Evolutionary conservation across 2,113 vertebrate species (phyloP).

Genomic region (Myrmecophaga tridactyla): DNA sequence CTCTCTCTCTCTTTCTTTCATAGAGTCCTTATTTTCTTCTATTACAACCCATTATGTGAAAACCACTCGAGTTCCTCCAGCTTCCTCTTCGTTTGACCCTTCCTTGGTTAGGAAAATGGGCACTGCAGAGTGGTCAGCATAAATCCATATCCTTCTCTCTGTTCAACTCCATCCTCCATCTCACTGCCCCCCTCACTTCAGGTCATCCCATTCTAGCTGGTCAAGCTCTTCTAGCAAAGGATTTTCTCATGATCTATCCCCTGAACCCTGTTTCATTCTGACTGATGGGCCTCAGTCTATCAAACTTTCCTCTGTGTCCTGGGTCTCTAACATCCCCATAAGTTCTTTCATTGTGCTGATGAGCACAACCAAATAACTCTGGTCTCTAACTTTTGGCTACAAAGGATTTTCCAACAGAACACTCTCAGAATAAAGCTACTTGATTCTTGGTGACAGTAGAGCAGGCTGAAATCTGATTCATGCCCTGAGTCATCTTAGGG

Average conservation of each 20-base stretch:
- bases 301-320: background rate
- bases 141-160: background rate
- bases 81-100: background rate
- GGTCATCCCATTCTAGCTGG: background rate
- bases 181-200: background rate
- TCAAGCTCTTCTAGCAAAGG: background rate
- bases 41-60: background rate
- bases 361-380: background rate
- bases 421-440: background rate
- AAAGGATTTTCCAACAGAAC: background rate
- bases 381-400: background rate
- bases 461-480: background rate
- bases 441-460: background rate
- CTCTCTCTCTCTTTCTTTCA: background rate
- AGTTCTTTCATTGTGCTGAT: background rate
- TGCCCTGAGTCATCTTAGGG: no score
- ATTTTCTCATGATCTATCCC: background rate
- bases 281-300: background rate
- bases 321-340: fast-evolving
- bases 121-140: background rate
- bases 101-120: background rate
- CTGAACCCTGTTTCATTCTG: background rate
- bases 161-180: background rate
- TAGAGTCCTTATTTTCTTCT: background rate
- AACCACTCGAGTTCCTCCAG: background rate